These are phyloP conservation scores for Pteronura brasiliensis DNA, from an alignment of 2,113 vertebrate genomes.

Conservation along the genomic window DNA sequence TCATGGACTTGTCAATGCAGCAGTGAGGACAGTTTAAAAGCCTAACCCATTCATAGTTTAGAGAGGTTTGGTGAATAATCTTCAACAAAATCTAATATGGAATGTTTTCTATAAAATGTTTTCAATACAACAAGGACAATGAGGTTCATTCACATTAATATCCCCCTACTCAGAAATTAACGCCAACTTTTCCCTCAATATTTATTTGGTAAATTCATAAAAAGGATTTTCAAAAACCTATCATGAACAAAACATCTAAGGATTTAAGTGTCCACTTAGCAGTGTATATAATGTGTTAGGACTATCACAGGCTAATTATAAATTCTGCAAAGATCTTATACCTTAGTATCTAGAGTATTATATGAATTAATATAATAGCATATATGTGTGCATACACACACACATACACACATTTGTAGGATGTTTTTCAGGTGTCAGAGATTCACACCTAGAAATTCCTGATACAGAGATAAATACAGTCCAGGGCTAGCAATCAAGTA, in stretches of 20 bases:
- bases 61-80: not conserved
- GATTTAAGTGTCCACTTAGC: not conserved
- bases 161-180: not conserved
- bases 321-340: not conserved
- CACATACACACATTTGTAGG: not conserved
- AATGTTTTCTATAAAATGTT: not conserved
- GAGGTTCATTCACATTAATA: not conserved
- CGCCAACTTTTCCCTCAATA: not conserved
- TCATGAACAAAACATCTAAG: not conserved
- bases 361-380: not conserved
- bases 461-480: not conserved
- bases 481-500: not conserved
- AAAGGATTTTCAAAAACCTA: not conserved
- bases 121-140: not conserved
- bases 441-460: not conserved
- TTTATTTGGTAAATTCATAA: constrained; percentile 13
- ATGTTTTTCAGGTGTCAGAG: not conserved
- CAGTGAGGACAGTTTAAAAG: not conserved
- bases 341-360: not conserved
- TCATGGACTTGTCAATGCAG: not conserved
- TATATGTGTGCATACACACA: not conserved
- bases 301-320: not conserved
- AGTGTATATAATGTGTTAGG: not conserved
- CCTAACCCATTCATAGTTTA: constrained; percentile 9
- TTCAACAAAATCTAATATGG: not conserved